A percentile compares a stretch with the other conserved stretches of the same genome.
Conservation (phyloP, 2,797 vertebrate species). For the Semotilus atromaculatus region DNA sequence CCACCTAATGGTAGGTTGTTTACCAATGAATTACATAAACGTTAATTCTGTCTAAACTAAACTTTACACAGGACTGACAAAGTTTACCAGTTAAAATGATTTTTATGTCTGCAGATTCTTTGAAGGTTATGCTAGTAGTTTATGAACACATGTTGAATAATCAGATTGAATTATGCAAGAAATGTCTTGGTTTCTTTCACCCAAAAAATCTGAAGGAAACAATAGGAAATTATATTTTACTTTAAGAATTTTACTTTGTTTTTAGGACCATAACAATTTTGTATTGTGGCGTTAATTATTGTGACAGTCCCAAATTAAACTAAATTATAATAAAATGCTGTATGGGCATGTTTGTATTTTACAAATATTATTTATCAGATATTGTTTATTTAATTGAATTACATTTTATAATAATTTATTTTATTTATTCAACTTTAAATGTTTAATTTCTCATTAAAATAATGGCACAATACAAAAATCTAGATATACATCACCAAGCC, state of each 20-base stretch:
- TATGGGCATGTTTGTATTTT: not conserved
- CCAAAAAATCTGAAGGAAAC: not conserved
- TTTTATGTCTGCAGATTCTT: not conserved
- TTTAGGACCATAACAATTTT: not conserved
- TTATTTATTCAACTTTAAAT: no score
- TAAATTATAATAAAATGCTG: not conserved
- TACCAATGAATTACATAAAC: not conserved
- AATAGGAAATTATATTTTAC: not conserved
- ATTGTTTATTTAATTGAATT: no score
- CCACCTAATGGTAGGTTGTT: constrained; percentile 86
- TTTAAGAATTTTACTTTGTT: not conserved
- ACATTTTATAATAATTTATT: no score
- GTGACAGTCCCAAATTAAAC: not conserved
- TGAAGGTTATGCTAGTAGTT: not conserved
- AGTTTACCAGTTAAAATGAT: not conserved
- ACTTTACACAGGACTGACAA: not conserved
- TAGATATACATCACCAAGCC: no score
- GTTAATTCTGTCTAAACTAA: not conserved
- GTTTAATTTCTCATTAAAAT: no score
- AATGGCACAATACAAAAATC: no score
- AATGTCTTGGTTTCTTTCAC: not conserved
- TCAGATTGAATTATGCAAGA: not conserved
- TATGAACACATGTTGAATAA: not conserved
- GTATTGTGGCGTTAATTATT: not conserved
- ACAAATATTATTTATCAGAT: no score